phyloP scores from a whole-genome alignment of 2,113 vertebrate genomes.

The Silurus asotus region DNA sequence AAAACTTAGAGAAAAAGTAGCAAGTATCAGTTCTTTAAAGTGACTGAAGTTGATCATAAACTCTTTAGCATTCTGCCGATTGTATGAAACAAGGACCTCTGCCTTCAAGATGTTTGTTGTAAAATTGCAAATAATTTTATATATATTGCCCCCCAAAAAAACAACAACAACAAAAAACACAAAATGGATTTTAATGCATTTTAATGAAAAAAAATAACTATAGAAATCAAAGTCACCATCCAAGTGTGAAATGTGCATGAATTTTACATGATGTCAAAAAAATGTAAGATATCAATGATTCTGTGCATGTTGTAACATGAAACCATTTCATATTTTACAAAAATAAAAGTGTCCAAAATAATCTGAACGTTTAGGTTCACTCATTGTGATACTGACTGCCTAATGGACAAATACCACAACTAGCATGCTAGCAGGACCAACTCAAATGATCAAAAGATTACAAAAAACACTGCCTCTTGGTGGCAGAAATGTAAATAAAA shows the following conservation, averaged over 20 bases:
- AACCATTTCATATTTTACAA: not conserved
- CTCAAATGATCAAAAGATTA: not conserved
- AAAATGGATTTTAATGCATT: not conserved
- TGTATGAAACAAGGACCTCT: not conserved
- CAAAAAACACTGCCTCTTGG: not conserved
- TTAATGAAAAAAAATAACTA: not conserved
- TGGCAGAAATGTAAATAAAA: not conserved
- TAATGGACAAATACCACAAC: not conserved
- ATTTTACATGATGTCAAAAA: not conserved
- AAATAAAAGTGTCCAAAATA: constrained; percentile 4
- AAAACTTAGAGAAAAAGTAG: not conserved
- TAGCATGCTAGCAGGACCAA: not conserved
- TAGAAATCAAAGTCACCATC: not conserved
- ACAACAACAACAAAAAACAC: not conserved
- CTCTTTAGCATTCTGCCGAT: too few relatives aligned
- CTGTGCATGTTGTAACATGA: constrained; percentile 15
- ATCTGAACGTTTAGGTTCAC: not conserved
- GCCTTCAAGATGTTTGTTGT: not conserved
- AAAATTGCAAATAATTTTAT: not conserved
- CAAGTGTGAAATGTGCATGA: constrained; percentile 1
- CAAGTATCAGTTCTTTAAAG: constrained; percentile 5
- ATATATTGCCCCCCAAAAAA: not conserved
- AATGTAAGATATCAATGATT: not conserved
- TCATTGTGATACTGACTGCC: not conserved
- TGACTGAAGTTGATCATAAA: not conserved